Percentiles rank a stretch among this genome's conserved stretches.
Evolutionary conservation across 2,113 vertebrate species (phyloP).

Genomic region (Danio rerio): GRCz12tu NC_133183.1:42836501-42837000

Average conservation of each 20-base stretch:
- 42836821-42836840: slow-evolving; percentile 73
- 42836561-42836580: no score
- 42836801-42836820: slow-evolving; percentile 38
- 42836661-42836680: no score
- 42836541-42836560: no score
- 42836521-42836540: no score
- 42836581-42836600: no score
- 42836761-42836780: slow-evolving; percentile 56
- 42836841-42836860: slow-evolving; percentile 65
- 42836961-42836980: slow-evolving; percentile 73
- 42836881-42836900: slow-evolving; percentile 72
- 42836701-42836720: slow-evolving; percentile 35
- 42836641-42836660: no score
- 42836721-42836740: slow-evolving; percentile 30
- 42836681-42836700: not conserved
- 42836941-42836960: slow-evolving; percentile 61
- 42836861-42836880: slow-evolving; percentile 72
- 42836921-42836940: slow-evolving; percentile 73
- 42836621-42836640: no score
- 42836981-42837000: slow-evolving; percentile 64
- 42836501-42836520: no score
- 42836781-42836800: slow-evolving; percentile 19
- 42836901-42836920: slow-evolving; percentile 68
- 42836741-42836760: slow-evolving; percentile 37
- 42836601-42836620: no score